Percentiles rank a stretch among this genome's conserved stretches.
Evolutionary conservation across 2,888 invertebrate genomes (phyloP).

Genomic region (Eugnorisma glareosa): DNA sequence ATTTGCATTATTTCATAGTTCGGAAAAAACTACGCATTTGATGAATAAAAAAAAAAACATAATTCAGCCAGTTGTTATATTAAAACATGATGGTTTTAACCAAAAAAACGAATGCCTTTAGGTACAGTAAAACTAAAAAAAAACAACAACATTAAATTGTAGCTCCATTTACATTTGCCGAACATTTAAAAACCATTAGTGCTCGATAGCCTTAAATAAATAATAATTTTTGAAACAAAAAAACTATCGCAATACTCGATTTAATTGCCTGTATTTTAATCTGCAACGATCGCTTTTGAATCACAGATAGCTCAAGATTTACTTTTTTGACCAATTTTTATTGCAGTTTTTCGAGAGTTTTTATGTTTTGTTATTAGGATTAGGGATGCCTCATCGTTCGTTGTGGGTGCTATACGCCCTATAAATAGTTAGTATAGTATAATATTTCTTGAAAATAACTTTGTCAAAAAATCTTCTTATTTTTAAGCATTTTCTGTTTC

Average conservation of each 20-base stretch:
- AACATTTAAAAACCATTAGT: conserved; percentile 67
- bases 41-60: neutral
- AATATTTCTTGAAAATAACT: neutral
- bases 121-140: neutral
- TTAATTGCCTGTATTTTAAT: conserved; percentile 38
- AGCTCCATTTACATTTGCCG: conserved; percentile 12
- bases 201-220: conserved; percentile 48
- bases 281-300: conserved; percentile 26
- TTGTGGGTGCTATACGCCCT: neutral
- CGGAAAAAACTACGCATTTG: neutral
- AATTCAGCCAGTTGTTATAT: neutral
- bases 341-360: neutral
- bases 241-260: conserved; percentile 24
- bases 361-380: neutral
- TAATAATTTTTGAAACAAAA: conserved; percentile 33
- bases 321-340: neutral
- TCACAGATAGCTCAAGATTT: neutral
- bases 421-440: neutral
- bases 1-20: no score
- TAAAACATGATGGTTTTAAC: neutral
- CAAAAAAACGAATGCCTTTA: neutral
- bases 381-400: neutral
- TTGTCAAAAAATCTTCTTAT: no score
- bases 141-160: neutral
- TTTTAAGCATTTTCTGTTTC: neutral